Evolutionary conservation across 92 coral and sea anemone genomes (phyloP), one percentile per base, ranked within the genome.

Genomic region (Heliopora coerulea): DNA sequence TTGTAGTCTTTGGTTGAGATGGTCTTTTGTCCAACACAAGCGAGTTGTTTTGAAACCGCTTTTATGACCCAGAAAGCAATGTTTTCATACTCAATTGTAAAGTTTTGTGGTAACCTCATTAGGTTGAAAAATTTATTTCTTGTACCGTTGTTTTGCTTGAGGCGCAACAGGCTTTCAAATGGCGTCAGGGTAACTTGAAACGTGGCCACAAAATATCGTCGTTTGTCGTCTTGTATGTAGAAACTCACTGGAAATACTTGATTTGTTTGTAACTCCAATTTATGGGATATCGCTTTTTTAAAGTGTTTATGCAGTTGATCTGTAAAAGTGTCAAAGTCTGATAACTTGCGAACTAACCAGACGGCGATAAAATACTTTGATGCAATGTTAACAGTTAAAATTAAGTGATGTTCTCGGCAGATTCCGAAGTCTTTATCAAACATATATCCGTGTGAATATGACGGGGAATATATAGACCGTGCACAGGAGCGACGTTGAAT

Each of bases 151-250:
- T 26, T 61, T 61, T 61, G 20, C 40, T 39, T 61, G 34, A 14
- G 67, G 26, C 48, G 24, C 31, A 3, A 27, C 21, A 61, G 39
- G 67, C 20, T 39, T 61, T 34, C 39, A 42, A 61, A 27, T 25
- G 26, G 67, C 39, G 40, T 27, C 11, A n/a, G n/a, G n/a, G 67
- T 61, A 7, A 61, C 17, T 31, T 42, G 67, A 61, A 61, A 61
- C 31, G 67, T 21, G 31, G 44, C 44, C 20, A 61, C 67, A 42
- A 61, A 25, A 31, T 27, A 61, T 13, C 13, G 14, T n/a, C n/a
- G n/a, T n/a, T n/a, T n/a, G n/a, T n/a, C n/a, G n/a, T n/a, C n/a
- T n/a, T n/a, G n/a, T n/a, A 15, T 33, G 34, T 0, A 13, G 6
- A 42, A 61, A 34, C 7, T 39, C 18, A 39, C 27, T 61, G 18